Evolutionary conservation across 1,140 invertebrate genomes (phyloP).

Genomic region (Aradophagus sp.): DNA sequence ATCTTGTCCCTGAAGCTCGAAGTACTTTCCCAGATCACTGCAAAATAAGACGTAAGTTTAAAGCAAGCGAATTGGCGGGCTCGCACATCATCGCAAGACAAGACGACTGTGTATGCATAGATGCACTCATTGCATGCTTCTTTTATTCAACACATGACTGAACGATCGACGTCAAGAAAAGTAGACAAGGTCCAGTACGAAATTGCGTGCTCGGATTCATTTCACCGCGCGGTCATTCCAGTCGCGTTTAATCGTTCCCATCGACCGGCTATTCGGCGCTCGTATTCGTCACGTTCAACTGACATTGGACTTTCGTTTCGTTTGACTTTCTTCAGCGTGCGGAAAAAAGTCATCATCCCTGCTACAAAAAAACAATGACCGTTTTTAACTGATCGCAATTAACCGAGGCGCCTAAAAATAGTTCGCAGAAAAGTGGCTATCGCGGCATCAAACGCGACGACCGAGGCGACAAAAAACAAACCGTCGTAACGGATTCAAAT

Average conservation of each 20-base stretch:
- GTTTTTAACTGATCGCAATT: too few relatives aligned
- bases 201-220: slow-evolving; percentile 58
- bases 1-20: slow-evolving; percentile 92
- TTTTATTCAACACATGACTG: slow-evolving; percentile 58
- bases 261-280: slow-evolving; percentile 21
- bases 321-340: slow-evolving; percentile 8
- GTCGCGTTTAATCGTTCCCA: slow-evolving; percentile 24
- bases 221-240: slow-evolving; percentile 45
- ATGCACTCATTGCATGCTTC: slow-evolving; percentile 61
- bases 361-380: too few relatives aligned
- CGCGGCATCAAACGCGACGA: too few relatives aligned
- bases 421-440: background rate
- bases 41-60: slow-evolving; percentile 59
- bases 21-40: slow-evolving; percentile 84
- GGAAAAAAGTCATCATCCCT: slow-evolving; percentile 28
- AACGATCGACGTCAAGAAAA: slow-evolving; percentile 62
- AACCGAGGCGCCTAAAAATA: slow-evolving; percentile 14
- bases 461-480: too few relatives aligned
- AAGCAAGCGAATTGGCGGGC: background rate
- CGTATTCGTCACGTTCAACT: slow-evolving; percentile 17
- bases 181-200: slow-evolving; percentile 55
- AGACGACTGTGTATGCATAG: slow-evolving; percentile 58
- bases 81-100: slow-evolving; percentile 56
- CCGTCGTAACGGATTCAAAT: slow-evolving; percentile 40
- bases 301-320: too few relatives aligned